phyloP scores from a whole-genome alignment of 2,888 invertebrate genomes.

The Rhodophaea formosa region DNA sequence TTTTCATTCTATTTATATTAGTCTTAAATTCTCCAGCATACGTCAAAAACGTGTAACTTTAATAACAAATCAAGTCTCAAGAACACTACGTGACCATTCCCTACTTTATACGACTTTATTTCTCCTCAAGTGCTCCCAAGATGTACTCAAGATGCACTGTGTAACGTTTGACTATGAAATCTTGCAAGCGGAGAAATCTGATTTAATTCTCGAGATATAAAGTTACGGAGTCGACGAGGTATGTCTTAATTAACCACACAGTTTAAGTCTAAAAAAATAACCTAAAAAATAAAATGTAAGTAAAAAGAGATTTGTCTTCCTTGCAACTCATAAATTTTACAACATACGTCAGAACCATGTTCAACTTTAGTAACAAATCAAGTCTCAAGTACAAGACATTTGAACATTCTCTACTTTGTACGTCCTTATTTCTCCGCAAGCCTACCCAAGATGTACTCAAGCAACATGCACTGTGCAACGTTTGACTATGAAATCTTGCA shows the following conservation, averaged over 20 bases:
- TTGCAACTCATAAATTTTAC: constrained; percentile 3
- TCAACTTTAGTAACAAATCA: neutral
- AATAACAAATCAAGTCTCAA: neutral
- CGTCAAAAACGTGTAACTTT: neutral
- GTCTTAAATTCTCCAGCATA: too few relatives aligned
- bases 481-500: constrained; percentile 9
- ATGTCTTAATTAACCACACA: too few relatives aligned
- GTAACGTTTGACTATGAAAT: constrained; percentile 4
- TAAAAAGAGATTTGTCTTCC: neutral
- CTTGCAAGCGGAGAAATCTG: neutral
- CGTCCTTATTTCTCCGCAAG: constrained; percentile 1
- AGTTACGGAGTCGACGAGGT: neutral
- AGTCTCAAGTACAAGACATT: neutral
- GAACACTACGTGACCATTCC: neutral
- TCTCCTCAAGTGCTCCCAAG: neutral
- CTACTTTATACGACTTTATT: neutral
- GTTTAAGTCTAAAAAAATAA: too few relatives aligned
- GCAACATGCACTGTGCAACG: neutral
- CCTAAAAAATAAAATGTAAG: too few relatives aligned
- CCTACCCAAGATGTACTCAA: neutral
- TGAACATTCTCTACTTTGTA: neutral
- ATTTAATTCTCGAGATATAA: neutral
- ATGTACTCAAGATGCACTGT: neutral
- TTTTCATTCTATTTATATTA: too few relatives aligned
- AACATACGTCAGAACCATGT: too few relatives aligned